Evolutionary conservation across 2,888 invertebrate genomes (phyloP).

Genomic region (Spodoptera exigua): DNA sequence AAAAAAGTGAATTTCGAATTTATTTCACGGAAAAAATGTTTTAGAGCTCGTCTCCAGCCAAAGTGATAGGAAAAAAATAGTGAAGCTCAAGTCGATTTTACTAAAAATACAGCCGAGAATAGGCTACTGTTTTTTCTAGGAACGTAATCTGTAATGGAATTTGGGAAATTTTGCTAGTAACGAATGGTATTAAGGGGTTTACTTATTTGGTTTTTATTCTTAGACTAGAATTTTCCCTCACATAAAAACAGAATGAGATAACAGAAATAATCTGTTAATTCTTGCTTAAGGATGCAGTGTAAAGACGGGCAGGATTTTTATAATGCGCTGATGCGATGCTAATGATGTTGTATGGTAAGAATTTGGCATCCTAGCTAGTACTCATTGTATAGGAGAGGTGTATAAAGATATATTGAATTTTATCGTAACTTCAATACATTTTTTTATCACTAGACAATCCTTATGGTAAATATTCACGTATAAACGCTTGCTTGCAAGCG

Average conservation of each 20-base stretch:
- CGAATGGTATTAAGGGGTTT: slow-evolving; percentile 11
- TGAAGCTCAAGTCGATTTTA: slow-evolving; percentile 26
- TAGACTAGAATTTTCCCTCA: background rate
- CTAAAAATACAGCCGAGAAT: slow-evolving; percentile 36
- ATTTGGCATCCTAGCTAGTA: too few relatives aligned
- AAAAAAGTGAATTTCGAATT: slow-evolving; percentile 55
- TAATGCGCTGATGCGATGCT: too few relatives aligned
- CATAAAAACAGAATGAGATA: background rate
- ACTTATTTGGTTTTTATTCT: slow-evolving; percentile 4
- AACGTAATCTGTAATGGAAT: slow-evolving; percentile 37
- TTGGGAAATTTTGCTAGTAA: slow-evolving; percentile 23
- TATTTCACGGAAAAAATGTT: slow-evolving; percentile 52
- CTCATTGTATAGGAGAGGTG: too few relatives aligned
- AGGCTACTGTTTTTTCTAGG: slow-evolving; percentile 21
- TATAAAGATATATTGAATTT: too few relatives aligned
- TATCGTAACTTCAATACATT: too few relatives aligned
- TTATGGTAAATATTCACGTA: too few relatives aligned
- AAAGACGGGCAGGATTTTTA: too few relatives aligned
- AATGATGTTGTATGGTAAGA: too few relatives aligned
- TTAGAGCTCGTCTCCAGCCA: slow-evolving; percentile 26
- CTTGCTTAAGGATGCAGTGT: too few relatives aligned
- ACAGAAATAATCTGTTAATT: too few relatives aligned
- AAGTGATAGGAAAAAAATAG: slow-evolving; percentile 40
- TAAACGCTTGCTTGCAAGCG: too few relatives aligned
- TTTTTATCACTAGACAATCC: too few relatives aligned